Base-by-base conservation (phyloP, 2,113 vertebrate genomes). In the Motacilla tschutschensis region DNA sequence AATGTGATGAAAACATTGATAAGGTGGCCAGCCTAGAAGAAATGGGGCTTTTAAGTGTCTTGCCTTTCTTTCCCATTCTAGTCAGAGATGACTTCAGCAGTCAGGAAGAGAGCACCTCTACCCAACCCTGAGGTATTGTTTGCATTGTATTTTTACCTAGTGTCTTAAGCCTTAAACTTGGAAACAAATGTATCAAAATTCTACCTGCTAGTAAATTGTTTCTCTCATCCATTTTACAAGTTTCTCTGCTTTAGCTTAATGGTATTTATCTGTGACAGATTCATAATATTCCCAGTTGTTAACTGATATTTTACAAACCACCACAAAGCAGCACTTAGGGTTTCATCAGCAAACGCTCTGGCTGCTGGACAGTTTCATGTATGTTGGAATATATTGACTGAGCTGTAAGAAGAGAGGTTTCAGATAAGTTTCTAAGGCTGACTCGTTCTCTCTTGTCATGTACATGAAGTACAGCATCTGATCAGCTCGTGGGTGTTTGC, bases 111-210 rank as follows among this genome's bases (percentile, higher is more conserved):
- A 28, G 62, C 93, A 9, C 92, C 96, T 3, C 76, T 78, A 9
- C 92, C 94, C 35, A 76, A 1, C 50, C 59, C 95, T 2, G 97
- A 97, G 96, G 97, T 98, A 97, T 5, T 50, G 21, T 14, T 12
- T 17, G 2, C 40, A 17, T 16, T 31, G 2, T 48, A 20, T n/a
- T 71, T 79, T 64, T 55, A 24, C 28, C 14, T 60, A 12, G 12
- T 40, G 11, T 28, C 31, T 84, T 57, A 40, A 93, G 47, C 38
- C 22, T 79, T 81, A 60, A 83, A 69, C 29, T 67, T 31, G 4
- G 31, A 60, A 85, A 50, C 9, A 51, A 62, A 14, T 24, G 3
- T 18, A 70, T 46, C 51, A 65, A 6, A 76, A 58, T 33, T 65
- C 12, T 63, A 28, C 21, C 24, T 63, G 63, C 12, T 59, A 41